Evolutionary conservation across 2,797 vertebrate genomes (phyloP).

Genomic region (Dipus sagitta): DNA sequence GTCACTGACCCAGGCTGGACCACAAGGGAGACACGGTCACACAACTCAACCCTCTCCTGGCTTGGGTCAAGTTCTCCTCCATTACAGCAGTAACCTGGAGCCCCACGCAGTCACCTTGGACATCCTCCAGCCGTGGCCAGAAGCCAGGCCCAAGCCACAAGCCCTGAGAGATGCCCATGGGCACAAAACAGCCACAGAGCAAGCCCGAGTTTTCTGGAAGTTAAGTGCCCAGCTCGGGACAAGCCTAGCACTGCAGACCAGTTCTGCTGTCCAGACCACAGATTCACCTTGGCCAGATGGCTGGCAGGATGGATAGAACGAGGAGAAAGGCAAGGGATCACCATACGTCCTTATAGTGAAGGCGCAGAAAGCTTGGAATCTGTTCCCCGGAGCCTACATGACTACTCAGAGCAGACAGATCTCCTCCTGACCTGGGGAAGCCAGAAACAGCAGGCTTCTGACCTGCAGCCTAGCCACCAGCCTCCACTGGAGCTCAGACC

Average conservation of each 20-base stretch:
- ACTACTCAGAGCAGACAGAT: not conserved
- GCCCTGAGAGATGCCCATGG: not conserved
- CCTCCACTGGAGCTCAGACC: not conserved
- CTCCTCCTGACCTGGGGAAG: not conserved
- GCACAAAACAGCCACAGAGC: not conserved
- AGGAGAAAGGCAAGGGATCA: not conserved
- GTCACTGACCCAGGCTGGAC: not conserved
- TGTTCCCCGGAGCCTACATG: not conserved
- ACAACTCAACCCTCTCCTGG: not conserved
- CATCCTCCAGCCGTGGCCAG: not conserved
- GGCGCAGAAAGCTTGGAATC: not conserved
- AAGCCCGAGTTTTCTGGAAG: not conserved
- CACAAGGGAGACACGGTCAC: not conserved
- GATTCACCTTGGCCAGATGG: too few species aligned
- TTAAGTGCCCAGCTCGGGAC: not conserved
- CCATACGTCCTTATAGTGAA: not conserved
- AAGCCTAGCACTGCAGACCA: not conserved
- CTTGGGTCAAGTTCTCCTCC: constrained; percentile 14
- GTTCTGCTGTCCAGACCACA: not conserved
- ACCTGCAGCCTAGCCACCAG: too few species aligned
- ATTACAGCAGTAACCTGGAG: not conserved
- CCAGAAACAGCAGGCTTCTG: not conserved
- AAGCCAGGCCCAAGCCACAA: constrained; percentile 44
- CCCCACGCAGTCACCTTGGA: not conserved
- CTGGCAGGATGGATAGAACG: not conserved